Evolutionary conservation across 2,888 invertebrate genomes (phyloP).

Genomic region (Lordiphosa fenestrarum): DNA sequence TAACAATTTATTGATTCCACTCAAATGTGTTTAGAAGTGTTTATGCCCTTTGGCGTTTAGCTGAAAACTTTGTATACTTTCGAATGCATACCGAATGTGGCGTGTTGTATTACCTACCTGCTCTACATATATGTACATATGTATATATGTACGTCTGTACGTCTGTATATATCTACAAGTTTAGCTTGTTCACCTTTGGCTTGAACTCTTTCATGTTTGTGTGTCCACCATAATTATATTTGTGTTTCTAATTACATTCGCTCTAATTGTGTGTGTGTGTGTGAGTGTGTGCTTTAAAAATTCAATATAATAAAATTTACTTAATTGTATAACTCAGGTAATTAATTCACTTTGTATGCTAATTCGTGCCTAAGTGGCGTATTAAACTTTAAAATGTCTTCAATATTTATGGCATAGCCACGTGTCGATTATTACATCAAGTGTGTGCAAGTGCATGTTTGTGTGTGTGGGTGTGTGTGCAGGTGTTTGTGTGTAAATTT

Average conservation of each 20-base stretch:
- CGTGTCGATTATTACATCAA: slow-evolving; percentile 71
- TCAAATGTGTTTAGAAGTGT: too few species aligned
- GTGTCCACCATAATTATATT: slow-evolving; percentile 61
- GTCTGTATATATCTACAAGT: too few species aligned
- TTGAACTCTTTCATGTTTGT: slow-evolving; percentile 7
- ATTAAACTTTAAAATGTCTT: slow-evolving; percentile 74
- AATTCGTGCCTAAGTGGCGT: slow-evolving; percentile 73
- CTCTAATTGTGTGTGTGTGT: slow-evolving; percentile 16
- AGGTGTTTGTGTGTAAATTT: slow-evolving; percentile 30
- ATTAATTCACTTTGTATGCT: slow-evolving; percentile 77
- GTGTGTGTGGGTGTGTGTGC: slow-evolving; percentile 47
- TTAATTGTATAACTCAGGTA: slow-evolving; percentile 77
- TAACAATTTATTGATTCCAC: too few species aligned
- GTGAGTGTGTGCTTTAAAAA: slow-evolving; percentile 53
- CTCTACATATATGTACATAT: too few species aligned
- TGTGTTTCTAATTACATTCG: slow-evolving; percentile 70
- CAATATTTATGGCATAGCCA: slow-evolving; percentile 66
- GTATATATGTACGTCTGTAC: too few species aligned
- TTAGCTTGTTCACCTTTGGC: too few species aligned
- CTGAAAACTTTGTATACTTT: too few species aligned
- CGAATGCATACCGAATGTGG: too few species aligned
- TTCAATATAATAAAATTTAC: slow-evolving; percentile 77
- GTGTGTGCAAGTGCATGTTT: slow-evolving; percentile 22
- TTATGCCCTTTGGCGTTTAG: too few species aligned
- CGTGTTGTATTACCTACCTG: too few species aligned